Conservation (phyloP, 2,888 invertebrate species). For the Syritta pipiens region DNA sequence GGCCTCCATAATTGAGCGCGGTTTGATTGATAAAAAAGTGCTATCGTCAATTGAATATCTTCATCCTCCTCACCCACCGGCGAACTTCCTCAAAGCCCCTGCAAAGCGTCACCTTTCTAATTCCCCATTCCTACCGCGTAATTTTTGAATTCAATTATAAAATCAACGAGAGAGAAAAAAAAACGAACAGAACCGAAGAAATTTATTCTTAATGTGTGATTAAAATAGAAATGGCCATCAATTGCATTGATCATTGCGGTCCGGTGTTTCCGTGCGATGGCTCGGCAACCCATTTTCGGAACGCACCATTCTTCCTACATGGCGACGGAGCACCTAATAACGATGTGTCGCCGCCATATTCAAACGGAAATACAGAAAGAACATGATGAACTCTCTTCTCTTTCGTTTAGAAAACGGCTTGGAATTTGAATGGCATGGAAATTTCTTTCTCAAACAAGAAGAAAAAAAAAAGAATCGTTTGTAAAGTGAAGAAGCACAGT, state of each 20-base stretch:
- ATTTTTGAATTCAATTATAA: slow-evolving; percentile 37
- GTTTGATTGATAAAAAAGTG: not conserved
- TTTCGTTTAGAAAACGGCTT: slow-evolving; percentile 1
- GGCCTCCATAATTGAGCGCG: not conserved
- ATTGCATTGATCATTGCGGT: slow-evolving; percentile 40
- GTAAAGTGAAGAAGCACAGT: slow-evolving; percentile 56
- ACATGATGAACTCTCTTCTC: slow-evolving; percentile 34
- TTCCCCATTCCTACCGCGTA: slow-evolving; percentile 38
- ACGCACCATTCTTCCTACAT: slow-evolving; percentile 31
- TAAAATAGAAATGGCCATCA: slow-evolving; percentile 64
- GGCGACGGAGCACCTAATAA: slow-evolving; percentile 36
- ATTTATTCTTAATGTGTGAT: slow-evolving; percentile 63
- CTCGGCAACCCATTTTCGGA: slow-evolving; percentile 43
- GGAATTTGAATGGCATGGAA: slow-evolving; percentile 50
- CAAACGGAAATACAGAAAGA: slow-evolving; percentile 61
- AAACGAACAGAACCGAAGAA: slow-evolving; percentile 38
- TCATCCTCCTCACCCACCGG: not conserved
- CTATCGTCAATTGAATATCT: not conserved
- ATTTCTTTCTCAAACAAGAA: slow-evolving; percentile 18
- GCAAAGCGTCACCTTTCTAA: slow-evolving; percentile 1
- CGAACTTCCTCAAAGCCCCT: slow-evolving; percentile 48
- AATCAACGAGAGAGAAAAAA: slow-evolving; percentile 1
- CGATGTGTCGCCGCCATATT: slow-evolving; percentile 51
- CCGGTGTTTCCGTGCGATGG: slow-evolving; percentile 31
- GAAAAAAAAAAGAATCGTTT: slow-evolving; percentile 41